Conservation (phyloP, 1,140 invertebrate genomes). For the Pachyrhynchus sulphureomaculatus region DNA sequence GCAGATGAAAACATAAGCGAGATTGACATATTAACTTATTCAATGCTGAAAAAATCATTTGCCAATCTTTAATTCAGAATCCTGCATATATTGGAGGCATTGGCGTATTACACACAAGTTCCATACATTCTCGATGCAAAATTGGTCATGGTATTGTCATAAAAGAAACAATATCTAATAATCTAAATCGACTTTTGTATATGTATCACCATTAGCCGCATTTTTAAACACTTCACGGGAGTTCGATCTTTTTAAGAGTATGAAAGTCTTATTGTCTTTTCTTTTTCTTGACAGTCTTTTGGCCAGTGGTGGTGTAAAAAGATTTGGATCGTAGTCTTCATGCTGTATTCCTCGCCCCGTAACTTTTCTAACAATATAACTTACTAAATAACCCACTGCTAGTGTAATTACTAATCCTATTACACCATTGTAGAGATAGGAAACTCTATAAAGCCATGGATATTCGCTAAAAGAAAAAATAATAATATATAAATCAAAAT, state of each 20-base stretch:
- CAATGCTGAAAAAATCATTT: no score
- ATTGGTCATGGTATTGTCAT: no score
- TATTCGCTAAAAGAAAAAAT: conserved; percentile 53
- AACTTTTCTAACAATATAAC: conserved; percentile 51
- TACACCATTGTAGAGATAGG: conserved; percentile 84
- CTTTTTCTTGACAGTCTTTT: conserved; percentile 49
- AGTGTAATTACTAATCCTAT: conserved; percentile 68
- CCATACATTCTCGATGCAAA: no score
- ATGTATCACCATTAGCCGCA: no score
- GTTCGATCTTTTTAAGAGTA: background rate
- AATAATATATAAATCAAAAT: background rate
- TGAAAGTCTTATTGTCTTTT: background rate
- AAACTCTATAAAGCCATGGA: conserved; percentile 73
- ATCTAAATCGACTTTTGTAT: no score
- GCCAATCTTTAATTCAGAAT: no score
- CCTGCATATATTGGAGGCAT: no score
- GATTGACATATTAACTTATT: no score
- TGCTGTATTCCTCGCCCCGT: conserved; percentile 38
- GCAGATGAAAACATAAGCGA: no score
- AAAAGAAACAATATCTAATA: no score
- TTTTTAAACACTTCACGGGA: no score
- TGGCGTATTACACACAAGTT: no score
- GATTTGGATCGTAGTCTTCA: conserved; percentile 56
- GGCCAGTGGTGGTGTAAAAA: conserved; percentile 67
- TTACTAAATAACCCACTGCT: conserved; percentile 63